Percentiles rank a stretch among this genome's conserved stretches.
Evolutionary conservation across 1,140 invertebrate species (phyloP).

Genomic region (Formica exsecta): DNA sequence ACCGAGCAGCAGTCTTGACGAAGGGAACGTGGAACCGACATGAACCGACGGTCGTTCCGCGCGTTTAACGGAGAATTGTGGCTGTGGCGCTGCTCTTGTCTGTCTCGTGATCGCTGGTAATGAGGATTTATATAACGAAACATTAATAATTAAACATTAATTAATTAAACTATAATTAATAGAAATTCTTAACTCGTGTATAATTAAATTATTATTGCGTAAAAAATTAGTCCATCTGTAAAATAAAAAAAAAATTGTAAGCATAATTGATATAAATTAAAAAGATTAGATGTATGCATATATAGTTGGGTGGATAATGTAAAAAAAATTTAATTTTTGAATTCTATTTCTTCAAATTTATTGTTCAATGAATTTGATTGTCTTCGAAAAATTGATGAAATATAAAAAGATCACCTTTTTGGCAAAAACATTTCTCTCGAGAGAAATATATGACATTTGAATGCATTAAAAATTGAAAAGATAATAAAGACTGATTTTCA

Average conservation of each 20-base stretch:
- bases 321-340: not conserved
- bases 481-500: not conserved
- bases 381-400: not conserved
- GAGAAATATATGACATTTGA: not conserved
- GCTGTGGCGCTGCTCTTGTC: conserved; percentile 66
- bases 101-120: not conserved
- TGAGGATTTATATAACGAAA: too few relatives aligned
- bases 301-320: too few relatives aligned
- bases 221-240: not conserved
- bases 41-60: conserved; percentile 47
- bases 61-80: conserved; percentile 35
- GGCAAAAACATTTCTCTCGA: not conserved
- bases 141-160: too few relatives aligned
- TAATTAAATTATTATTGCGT: not conserved
- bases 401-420: too few relatives aligned
- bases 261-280: not conserved
- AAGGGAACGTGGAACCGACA: conserved; percentile 51
- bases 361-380: not conserved
- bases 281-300: not conserved
- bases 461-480: not conserved
- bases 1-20: conserved; percentile 41
- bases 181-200: not conserved
- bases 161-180: too few relatives aligned
- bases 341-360: not conserved
- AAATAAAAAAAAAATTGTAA: not conserved